Percentiles rank a stretch among this genome's conserved stretches.
phyloP scores from a whole-genome alignment of 1,140 invertebrate genomes.

The Dendrolimus kikuchii region DNA sequence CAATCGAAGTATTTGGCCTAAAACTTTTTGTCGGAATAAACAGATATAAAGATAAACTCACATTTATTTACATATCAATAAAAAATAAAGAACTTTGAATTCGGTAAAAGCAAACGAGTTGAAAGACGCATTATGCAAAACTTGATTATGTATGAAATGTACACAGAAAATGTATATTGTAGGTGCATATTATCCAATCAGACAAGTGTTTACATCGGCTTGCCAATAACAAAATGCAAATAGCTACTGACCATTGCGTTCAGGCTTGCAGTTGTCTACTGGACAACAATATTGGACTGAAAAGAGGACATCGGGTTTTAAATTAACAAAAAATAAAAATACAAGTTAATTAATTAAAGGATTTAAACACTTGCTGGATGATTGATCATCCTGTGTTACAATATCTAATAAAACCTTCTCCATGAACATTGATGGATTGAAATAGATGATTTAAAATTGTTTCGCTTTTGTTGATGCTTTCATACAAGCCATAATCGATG shows the following conservation, averaged over 20 bases:
- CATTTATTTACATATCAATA: too few relatives aligned
- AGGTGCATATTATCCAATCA: slow-evolving; percentile 45
- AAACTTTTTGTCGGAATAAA: too few relatives aligned
- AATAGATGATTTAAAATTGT: too few relatives aligned
- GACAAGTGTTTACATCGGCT: slow-evolving; percentile 57
- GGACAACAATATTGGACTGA: slow-evolving; percentile 47
- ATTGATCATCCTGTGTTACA: slow-evolving; percentile 7
- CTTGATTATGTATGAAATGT: slow-evolving; percentile 2
- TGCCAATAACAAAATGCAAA: slow-evolving; percentile 67
- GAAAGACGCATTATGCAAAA: background rate
- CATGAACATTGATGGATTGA: slow-evolving; percentile 24
- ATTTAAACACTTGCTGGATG: slow-evolving; percentile 28
- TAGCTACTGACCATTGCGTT: slow-evolving; percentile 41
- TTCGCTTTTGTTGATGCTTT: too few relatives aligned
- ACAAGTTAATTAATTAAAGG: slow-evolving; percentile 11
- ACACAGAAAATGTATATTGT: background rate
- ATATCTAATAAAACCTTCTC: slow-evolving; percentile 19
- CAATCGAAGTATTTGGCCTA: too few relatives aligned
- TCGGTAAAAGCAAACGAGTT: background rate
- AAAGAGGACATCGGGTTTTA: slow-evolving; percentile 12
- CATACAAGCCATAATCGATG: too few relatives aligned
- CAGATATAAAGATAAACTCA: too few relatives aligned
- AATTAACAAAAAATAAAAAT: slow-evolving; percentile 6
- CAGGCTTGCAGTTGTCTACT: slow-evolving; percentile 37
- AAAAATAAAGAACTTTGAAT: too few relatives aligned